Evolutionary conservation across 1,140 invertebrate genomes (phyloP).

Genomic region (Dufourea novaeangliae): DNA sequence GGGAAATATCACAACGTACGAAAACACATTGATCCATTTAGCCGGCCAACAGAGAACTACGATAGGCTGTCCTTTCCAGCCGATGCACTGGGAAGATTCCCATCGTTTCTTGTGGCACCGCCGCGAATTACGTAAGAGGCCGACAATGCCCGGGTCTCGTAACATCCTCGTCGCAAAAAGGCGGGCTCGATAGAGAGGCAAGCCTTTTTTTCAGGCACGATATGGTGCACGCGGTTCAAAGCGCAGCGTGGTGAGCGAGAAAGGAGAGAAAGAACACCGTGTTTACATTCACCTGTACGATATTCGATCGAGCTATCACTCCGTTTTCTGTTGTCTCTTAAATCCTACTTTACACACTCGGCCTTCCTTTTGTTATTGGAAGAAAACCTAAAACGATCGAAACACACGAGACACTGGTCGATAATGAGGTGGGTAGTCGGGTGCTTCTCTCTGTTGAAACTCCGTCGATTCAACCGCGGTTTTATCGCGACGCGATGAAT

Average conservation of each 20-base stretch:
- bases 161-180: constrained; percentile 63
- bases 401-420: too few species aligned
- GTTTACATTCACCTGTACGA: constrained; percentile 63
- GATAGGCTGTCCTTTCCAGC: constrained; percentile 31
- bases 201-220: constrained; percentile 37
- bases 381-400: too few species aligned
- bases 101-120: constrained; percentile 62
- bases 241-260: not conserved
- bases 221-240: not conserved
- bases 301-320: not conserved
- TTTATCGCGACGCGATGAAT: not conserved
- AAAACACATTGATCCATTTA: too few species aligned
- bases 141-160: constrained; percentile 66
- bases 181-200: constrained; percentile 40
- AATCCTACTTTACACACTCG: not conserved
- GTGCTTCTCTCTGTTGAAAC: too few species aligned
- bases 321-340: not conserved
- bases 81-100: constrained; percentile 65
- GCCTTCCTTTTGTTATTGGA: too few species aligned
- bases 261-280: constrained; percentile 16
- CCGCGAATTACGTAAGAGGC: constrained; percentile 58
- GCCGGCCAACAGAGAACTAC: not conserved
- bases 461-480: too few species aligned
- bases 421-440: too few species aligned
- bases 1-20: not conserved